Percentiles rank a stretch among this genome's conserved stretches.
phyloP scores from a whole-genome alignment of 1,140 invertebrate genomes.

The Drosophila trapezifrons region DNA sequence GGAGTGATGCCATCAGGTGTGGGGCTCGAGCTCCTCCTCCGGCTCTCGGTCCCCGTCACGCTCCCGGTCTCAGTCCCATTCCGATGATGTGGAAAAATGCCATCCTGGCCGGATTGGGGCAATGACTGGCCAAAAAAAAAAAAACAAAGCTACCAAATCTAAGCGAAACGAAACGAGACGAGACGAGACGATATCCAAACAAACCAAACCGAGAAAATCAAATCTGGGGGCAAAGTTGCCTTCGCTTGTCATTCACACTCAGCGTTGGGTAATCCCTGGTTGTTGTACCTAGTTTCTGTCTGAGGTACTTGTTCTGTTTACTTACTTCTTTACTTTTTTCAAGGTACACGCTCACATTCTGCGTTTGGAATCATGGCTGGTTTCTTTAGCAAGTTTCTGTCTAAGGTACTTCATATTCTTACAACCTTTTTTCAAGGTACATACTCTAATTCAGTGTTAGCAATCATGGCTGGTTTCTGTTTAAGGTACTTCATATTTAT shows the following conservation, averaged over 20 bases:
- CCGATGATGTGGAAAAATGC: constrained; percentile 31
- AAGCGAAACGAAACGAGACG: constrained; percentile 20
- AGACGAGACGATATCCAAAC: constrained; percentile 10
- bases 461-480: too few relatives aligned
- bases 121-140: constrained; percentile 62
- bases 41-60: too few relatives aligned
- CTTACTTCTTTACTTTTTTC: too few relatives aligned
- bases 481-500: too few relatives aligned
- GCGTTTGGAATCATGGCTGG: too few relatives aligned
- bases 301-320: neutral
- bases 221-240: constrained; percentile 35
- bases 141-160: constrained; percentile 41
- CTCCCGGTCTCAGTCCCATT: constrained; percentile 10
- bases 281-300: neutral
- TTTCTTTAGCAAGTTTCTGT: too few relatives aligned
- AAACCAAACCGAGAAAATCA: constrained; percentile 14
- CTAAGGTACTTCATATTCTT: too few relatives aligned
- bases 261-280: constrained; percentile 3
- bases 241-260: constrained; percentile 16
- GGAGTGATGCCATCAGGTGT: constrained; percentile 47
- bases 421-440: too few relatives aligned
- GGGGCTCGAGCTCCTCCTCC: neutral
- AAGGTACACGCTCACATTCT: too few relatives aligned
- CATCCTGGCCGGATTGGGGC: constrained; percentile 32
- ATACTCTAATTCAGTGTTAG: too few relatives aligned